Conservation (phyloP, 2,888 invertebrate genomes). For the Desoria tigrina region DNA sequence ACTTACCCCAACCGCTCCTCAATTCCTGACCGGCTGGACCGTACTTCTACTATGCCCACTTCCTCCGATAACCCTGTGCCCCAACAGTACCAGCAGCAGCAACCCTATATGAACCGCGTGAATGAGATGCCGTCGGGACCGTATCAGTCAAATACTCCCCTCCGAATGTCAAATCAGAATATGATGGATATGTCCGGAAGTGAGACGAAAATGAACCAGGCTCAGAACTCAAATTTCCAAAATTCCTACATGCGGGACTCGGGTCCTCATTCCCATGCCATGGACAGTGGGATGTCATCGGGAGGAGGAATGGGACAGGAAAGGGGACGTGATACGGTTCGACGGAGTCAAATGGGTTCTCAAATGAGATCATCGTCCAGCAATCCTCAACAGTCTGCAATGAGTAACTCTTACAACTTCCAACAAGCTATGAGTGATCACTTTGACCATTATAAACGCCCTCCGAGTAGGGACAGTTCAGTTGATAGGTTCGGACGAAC, state of each 20-base stretch:
- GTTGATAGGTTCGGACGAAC: conserved; percentile 65
- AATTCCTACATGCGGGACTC: conserved; percentile 49
- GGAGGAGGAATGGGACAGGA: conserved; percentile 31
- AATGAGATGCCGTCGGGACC: conserved; percentile 46
- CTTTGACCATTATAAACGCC: conserved; percentile 90
- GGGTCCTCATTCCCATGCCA: conserved; percentile 51
- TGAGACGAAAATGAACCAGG: conserved; percentile 33
- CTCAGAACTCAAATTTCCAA: conserved; percentile 25
- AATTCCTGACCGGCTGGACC: conserved; percentile 54
- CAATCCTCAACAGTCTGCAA: conserved; percentile 24
- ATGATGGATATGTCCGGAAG: conserved; percentile 29
- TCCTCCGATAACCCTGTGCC: conserved; percentile 42
- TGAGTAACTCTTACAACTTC: conserved; percentile 47
- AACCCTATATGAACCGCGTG: conserved; percentile 47
- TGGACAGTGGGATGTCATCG: conserved; percentile 33
- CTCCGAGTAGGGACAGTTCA: conserved; percentile 69
- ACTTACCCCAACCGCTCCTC: conserved; percentile 42
- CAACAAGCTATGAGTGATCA: conserved; percentile 78
- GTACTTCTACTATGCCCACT: conserved; percentile 43
- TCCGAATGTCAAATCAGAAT: conserved; percentile 43
- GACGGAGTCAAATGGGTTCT: conserved; percentile 42
- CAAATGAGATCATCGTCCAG: conserved; percentile 15
- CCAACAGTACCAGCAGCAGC: conserved; percentile 41
- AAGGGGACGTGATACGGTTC: conserved; percentile 49
- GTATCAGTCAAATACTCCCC: conserved; percentile 32